Evolutionary conservation across 2,113 vertebrate species (phyloP), one percentile per base, ranked within the genome.

Genomic region (Acanthochromis polyacanthus): DNA sequence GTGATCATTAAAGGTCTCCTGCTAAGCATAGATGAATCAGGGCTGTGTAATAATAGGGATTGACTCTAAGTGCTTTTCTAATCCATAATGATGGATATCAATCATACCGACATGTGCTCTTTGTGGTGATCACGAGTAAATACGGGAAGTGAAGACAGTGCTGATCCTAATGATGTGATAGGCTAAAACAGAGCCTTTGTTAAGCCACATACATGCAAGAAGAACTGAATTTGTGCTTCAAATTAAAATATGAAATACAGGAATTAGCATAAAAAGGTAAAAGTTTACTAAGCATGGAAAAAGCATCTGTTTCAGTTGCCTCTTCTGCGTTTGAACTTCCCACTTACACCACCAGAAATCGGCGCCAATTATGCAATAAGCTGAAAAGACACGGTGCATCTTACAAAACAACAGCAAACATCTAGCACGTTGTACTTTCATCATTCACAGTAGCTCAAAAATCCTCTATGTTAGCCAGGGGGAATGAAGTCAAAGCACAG

Each of bases 1-100:
- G 75, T 70, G 62, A 70, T 76, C 23, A 68, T 86, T 45, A 78
- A 59, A 76, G 63, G 32, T 74, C 72, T 88, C 75, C 70, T 32
- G 65, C 77, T 82, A 63, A 78, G 53, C 45, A 19, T 0, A 55
- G 83, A 90, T 89, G 78, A 88, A 70, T 86, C 71, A 40, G 53
- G 51, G 7, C 56, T 52, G 30, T 74, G 74, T 63, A 51, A 82
- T 71, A 76, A 56, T 46, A 59, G 55, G 78, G 74, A 77, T 84
- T 60, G 22, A 68, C 66, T 64, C 50, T 72, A 63, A 86, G 30
- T 79, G 68, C 62, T 25, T 75, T 71, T 45, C 12, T 86, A 84
- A 81, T 81, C 78, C 73, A 63, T 71, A 72, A 75, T 75, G 75
- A 85, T 5, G 23, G 61, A 50, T 9, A 82, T 81, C 72, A 65